Evolutionary conservation across 2,113 vertebrate genomes (phyloP), one percentile per base, ranked within the genome.

Genomic region (Pristiophorus japonicus): DNA sequence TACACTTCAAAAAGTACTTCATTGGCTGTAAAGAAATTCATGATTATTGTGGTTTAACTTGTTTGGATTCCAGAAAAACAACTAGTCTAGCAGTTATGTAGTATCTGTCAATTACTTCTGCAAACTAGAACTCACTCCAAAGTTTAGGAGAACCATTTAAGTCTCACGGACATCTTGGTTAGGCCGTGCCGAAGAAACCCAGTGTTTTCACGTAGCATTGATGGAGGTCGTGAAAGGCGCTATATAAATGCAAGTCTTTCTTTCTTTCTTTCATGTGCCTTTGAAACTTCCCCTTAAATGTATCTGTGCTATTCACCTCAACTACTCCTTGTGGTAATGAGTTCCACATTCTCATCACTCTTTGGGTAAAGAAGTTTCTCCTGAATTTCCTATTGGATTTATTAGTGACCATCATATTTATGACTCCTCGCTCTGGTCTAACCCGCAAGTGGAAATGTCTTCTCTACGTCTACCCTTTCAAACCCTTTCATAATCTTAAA

Each of bases 21-120:
- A n/a, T n/a, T n/a, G n/a, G n/a, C n/a, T n/a, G n/a, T n/a, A 51
- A 51, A 51, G 3, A 34, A 90, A 59, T 14, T 7, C 38, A 63
- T 27, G 20, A 2, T 42, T 45, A 45, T 65, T 93, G 91, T 65
- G 34, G 47, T 62, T 62, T 92, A 63, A 12, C 38, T 93, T 93
- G 91, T 38, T 93, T 66, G 38, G 38, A 93, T 93, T 88, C 34
- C 55, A 93, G n/a, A 42, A 93, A 65, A 93, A 11, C 63, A 66
- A 16, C n/a, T 8, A 22, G 91, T 8, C 63, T 66, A 18, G 6
- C 91, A 66, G 62, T n/a, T 42, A 63, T 5, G 42, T 38, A 42
- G 14, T 92, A 65, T 59, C 12, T 38, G 16, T 42, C 91, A 42
- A 42, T 42, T 38, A 45, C 1, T 63, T 66, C n/a, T 65, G 63